Conservation (phyloP, 1,140 invertebrate genomes). For the Asbolus verrucosus region DNA sequence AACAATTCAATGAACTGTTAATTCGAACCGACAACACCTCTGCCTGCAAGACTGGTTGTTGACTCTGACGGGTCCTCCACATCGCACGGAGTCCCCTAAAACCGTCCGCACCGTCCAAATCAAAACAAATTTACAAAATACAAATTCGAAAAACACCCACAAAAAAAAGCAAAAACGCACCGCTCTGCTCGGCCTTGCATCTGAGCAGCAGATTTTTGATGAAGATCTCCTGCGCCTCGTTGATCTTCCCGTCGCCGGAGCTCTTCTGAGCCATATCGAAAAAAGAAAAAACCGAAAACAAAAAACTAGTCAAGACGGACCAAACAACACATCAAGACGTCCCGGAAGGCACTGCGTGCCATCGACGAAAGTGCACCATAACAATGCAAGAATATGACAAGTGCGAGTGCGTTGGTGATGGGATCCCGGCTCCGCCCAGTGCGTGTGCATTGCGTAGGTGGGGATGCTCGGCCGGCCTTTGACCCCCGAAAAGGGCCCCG, state of each 20-base stretch:
- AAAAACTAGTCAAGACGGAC: slow-evolving; percentile 1
- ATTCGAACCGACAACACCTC: too few relatives aligned
- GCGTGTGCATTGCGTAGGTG: slow-evolving; percentile 60
- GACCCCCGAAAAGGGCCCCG: slow-evolving; percentile 57
- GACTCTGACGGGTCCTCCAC: too few relatives aligned
- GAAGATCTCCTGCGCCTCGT: slow-evolving; percentile 53
- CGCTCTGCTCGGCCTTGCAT: slow-evolving; percentile 55
- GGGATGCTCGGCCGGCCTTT: slow-evolving; percentile 60
- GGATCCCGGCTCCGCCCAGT: slow-evolving; percentile 58
- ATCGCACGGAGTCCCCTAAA: too few relatives aligned
- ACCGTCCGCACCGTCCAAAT: too few relatives aligned
- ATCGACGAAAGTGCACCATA: slow-evolving; percentile 13
- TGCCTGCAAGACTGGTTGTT: too few relatives aligned
- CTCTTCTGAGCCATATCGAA: slow-evolving; percentile 8
- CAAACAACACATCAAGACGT: slow-evolving; percentile 36
- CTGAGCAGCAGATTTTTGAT: slow-evolving; percentile 56
- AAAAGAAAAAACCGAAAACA: neutral
- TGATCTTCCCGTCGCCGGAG: slow-evolving; percentile 26
- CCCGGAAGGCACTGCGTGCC: slow-evolving; percentile 32
- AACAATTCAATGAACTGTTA: too few relatives aligned
- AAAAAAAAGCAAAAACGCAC: slow-evolving; percentile 50
- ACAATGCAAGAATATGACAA: slow-evolving; percentile 36
- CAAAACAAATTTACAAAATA: neutral
- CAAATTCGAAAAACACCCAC: slow-evolving; percentile 12
- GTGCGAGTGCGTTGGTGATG: slow-evolving; percentile 51